Conservation (phyloP, 2,113 vertebrate species). For the Eonycteris spelaea region DNA sequence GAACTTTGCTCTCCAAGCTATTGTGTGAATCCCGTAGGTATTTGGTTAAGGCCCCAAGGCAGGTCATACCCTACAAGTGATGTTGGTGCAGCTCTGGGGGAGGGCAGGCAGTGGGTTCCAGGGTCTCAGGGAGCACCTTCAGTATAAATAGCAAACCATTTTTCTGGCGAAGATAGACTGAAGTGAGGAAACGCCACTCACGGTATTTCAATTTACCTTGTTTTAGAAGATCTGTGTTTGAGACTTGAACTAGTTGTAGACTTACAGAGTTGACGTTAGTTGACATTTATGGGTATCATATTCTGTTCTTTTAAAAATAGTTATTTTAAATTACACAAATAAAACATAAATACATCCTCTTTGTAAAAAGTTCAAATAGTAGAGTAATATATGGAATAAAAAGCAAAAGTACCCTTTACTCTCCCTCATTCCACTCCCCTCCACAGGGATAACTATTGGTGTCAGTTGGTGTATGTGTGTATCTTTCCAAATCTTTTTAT, state of each 20-base stretch:
- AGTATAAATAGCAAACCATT: background rate
- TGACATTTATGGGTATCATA: background rate
- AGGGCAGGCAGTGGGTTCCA: background rate
- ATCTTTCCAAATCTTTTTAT: background rate
- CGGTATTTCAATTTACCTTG: background rate
- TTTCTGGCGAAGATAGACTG: background rate
- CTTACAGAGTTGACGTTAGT: constrained; percentile 5
- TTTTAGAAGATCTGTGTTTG: background rate
- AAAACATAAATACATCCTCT: background rate
- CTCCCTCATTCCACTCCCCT: background rate
- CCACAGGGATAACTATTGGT: background rate
- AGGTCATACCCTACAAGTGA: background rate
- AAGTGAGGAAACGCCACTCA: background rate
- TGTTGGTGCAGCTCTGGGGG: background rate
- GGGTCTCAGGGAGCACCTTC: background rate
- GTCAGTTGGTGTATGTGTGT: background rate
- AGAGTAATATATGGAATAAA: background rate
- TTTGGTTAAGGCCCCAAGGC: background rate
- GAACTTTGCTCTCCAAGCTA: background rate
- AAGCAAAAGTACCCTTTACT: background rate
- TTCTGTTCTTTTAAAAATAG: background rate
- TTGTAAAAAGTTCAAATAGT: background rate
- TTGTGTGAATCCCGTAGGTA: background rate
- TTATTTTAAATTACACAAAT: background rate
- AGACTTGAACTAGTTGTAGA: background rate